Evolutionary conservation across 2,888 invertebrate genomes (phyloP).

Genomic region (Tiliacea citrago): DNA sequence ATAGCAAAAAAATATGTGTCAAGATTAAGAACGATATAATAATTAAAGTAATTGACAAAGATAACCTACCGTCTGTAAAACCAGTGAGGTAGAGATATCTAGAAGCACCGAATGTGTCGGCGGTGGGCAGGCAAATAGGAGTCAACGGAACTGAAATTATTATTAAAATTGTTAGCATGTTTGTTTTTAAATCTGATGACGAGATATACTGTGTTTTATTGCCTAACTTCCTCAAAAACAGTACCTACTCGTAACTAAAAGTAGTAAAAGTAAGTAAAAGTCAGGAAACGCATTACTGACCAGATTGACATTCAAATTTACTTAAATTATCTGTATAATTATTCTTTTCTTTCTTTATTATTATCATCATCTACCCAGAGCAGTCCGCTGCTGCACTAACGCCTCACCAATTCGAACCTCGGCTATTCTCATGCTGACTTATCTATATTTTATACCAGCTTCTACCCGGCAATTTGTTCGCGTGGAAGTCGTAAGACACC

Average conservation of each 20-base stretch:
- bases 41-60: not conserved
- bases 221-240: not conserved
- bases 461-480: no score
- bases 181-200: not conserved
- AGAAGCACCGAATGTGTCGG: slow-evolving; percentile 65
- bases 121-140: slow-evolving; percentile 75
- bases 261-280: not conserved
- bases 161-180: not conserved
- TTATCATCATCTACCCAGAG: not conserved
- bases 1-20: no score
- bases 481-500: no score
- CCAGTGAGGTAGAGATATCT: slow-evolving; percentile 75
- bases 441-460: no score
- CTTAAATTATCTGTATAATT: not conserved
- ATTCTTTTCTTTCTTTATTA: not conserved
- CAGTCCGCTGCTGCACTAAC: not conserved
- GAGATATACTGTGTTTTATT: not conserved
- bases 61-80: slow-evolving; percentile 76
- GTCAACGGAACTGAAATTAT: slow-evolving; percentile 63
- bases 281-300: not conserved
- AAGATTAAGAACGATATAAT: no score
- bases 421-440: not conserved
- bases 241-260: not conserved
- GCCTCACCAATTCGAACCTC: not conserved
- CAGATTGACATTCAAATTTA: not conserved